These are phyloP conservation scores for Urophycis tenuis DNA, from an alignment of 2,797 vertebrate species.

Conservation along the genomic window DNA sequence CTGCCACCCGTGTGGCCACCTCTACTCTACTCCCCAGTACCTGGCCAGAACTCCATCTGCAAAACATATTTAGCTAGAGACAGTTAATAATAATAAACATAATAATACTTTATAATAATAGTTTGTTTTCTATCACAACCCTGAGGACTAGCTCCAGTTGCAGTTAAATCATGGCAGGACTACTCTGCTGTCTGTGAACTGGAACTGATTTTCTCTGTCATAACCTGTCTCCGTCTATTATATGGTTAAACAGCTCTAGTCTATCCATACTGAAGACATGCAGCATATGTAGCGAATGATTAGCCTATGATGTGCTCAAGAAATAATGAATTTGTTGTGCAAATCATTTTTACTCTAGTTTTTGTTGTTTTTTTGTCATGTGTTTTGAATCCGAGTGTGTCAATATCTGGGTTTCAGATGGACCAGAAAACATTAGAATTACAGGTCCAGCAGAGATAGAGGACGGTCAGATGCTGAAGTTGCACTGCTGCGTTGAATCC, in stretches of 20 bases:
- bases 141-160: no score
- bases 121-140: no score
- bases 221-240: no score
- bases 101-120: no score
- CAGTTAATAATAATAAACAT: no score
- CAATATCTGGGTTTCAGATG: conserved; percentile 48
- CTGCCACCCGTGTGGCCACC: no score
- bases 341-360: background rate
- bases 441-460: background rate
- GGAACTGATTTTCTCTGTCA: no score
- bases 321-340: background rate
- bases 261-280: background rate
- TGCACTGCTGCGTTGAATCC: conserved; percentile 45
- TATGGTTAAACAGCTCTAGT: no score
- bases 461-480: background rate
- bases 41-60: conserved; percentile 37
- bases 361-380: background rate
- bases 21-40: background rate
- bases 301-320: background rate
- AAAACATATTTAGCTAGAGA: background rate
- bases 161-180: no score
- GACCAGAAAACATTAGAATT: conserved; percentile 52
- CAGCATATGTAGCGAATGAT: background rate
- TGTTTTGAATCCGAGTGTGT: background rate
- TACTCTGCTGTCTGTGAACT: no score